These are phyloP conservation scores for Grammomys surdaster DNA, from an alignment of 2,113 vertebrate species.

Conservation along the genomic window DNA sequence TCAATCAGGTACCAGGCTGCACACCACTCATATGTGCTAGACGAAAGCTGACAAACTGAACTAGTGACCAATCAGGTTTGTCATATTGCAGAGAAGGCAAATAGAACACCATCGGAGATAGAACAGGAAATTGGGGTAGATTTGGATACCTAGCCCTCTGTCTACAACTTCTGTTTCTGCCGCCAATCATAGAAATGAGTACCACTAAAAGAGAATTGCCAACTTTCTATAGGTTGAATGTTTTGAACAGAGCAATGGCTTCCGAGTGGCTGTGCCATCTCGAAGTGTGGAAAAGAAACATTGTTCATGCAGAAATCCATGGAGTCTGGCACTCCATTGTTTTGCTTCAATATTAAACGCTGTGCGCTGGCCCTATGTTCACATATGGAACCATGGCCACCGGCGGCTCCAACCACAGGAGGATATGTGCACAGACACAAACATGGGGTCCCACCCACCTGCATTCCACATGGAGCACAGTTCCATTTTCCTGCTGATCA, in stretches of 20 bases:
- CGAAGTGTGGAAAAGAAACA: neutral
- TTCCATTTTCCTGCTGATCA: conserved; percentile 17
- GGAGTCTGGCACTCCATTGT: neutral
- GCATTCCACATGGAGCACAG: fast-evolving
- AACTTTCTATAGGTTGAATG: neutral
- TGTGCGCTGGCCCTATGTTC: neutral
- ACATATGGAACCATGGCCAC: neutral
- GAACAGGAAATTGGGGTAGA: neutral
- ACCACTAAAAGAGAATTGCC: neutral
- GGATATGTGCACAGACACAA: fast-evolving
- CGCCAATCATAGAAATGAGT: neutral
- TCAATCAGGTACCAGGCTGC: neutral
- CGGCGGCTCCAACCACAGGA: neutral
- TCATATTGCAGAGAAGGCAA: neutral
- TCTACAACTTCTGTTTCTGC: neutral
- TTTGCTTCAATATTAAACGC: conserved; percentile 17
- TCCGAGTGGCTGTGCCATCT: neutral
- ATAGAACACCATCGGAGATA: neutral
- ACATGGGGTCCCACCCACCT: neutral
- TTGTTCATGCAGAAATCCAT: neutral
- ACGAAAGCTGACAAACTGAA: neutral
- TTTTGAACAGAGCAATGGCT: conserved; percentile 16
- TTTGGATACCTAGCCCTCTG: neutral
- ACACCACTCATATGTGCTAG: neutral
- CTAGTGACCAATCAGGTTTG: neutral